Percentiles rank a stretch among this genome's conserved stretches.
These are phyloP conservation scores for Caenorhabditis sinica DNA, from an alignment of 2,888 invertebrate genomes.

Conservation along the genomic window DNA sequence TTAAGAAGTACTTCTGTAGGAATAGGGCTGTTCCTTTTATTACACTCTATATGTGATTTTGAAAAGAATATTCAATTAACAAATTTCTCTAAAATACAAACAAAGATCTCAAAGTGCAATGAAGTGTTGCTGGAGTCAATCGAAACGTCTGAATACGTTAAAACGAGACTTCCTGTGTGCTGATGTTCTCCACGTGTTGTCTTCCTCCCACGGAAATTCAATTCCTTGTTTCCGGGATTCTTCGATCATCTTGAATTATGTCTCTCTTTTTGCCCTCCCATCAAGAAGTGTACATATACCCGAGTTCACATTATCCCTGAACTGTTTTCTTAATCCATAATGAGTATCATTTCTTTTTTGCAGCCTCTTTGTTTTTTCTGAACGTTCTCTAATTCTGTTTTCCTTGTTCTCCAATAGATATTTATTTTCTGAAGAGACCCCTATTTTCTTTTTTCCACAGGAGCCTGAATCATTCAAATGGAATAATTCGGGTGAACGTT, in stretches of 20 bases:
- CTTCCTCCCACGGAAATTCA: constrained; percentile 25
- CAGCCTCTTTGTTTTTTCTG: constrained; percentile 14
- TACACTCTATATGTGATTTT: too few relatives aligned
- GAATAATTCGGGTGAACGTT: constrained; percentile 44
- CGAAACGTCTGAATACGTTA: constrained; percentile 25
- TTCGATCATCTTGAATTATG: neutral
- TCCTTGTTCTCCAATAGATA: neutral
- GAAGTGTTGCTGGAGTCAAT: neutral
- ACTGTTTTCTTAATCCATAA: neutral
- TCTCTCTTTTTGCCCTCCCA: neutral
- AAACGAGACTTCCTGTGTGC: constrained; percentile 1
- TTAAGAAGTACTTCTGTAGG: too few relatives aligned
- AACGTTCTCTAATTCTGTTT: neutral
- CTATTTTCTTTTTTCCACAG: constrained; percentile 3
- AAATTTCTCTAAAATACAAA: too few relatives aligned
- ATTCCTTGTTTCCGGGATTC: constrained; percentile 19
- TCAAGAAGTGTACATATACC: neutral
- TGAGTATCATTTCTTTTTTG: neutral
- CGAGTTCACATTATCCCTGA: neutral
- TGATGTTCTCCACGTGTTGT: constrained; percentile 12
- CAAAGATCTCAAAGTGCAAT: constrained; percentile 2
- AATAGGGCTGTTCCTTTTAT: too few relatives aligned
- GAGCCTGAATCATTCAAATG: constrained; percentile 16
- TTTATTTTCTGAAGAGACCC: constrained; percentile 5
- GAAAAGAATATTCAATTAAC: too few relatives aligned